Conservation (phyloP, 2,888 invertebrate genomes). For the Panzeria rudis region DNA sequence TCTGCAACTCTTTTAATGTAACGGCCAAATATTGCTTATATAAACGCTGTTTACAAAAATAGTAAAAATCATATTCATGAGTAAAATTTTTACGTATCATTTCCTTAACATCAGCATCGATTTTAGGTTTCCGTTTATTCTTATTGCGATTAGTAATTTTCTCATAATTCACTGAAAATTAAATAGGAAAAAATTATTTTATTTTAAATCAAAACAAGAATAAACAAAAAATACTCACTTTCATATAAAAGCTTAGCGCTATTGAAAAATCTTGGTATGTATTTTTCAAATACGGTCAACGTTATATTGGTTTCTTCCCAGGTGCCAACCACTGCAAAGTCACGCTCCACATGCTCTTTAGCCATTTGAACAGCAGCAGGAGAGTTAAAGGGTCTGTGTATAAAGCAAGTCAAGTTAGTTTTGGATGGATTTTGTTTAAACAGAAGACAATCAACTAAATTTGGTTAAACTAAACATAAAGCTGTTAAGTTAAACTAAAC, state of each 20-base stretch:
- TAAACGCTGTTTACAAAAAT: constrained; percentile 93
- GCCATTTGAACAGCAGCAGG: constrained; percentile 91
- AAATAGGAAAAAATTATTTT: neutral
- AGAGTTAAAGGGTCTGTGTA: constrained; percentile 91
- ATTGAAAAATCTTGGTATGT: constrained; percentile 92
- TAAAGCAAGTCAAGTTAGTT: constrained; percentile 3
- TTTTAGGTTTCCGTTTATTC: constrained; percentile 93
- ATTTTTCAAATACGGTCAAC: constrained; percentile 91
- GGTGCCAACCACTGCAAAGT: constrained; percentile 94
- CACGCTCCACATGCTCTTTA: constrained; percentile 91
- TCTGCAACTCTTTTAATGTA: constrained; percentile 73
- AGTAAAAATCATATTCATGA: constrained; percentile 94
- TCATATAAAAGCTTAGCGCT: constrained; percentile 90
- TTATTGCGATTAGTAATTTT: constrained; percentile 88
- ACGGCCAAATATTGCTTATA: constrained; percentile 86
- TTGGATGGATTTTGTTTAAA: neutral
- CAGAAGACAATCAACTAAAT: too few species aligned
- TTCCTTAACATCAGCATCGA: constrained; percentile 91
- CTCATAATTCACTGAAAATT: constrained; percentile 75
- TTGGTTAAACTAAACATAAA: too few species aligned
- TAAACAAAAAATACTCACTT: constrained; percentile 85
- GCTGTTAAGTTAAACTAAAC: too few species aligned
- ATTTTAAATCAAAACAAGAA: neutral
- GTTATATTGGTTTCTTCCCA: constrained; percentile 94
- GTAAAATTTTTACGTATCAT: constrained; percentile 94